These are phyloP conservation scores for Lissonota sp. DNA, from an alignment of 2,888 invertebrate species.

Conservation along the genomic window DNA sequence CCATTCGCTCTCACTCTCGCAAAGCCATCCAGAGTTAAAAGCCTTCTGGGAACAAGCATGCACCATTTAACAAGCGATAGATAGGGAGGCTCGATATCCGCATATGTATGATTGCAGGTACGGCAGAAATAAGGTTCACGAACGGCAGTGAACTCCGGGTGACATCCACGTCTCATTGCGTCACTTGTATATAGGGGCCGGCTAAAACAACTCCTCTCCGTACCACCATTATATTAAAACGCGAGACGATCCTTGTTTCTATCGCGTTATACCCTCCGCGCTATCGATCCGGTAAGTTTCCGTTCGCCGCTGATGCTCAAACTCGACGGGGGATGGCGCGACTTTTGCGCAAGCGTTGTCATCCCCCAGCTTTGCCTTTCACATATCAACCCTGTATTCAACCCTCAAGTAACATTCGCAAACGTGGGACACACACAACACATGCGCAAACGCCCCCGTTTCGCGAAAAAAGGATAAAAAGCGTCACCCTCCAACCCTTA, in stretches of 20 bases:
- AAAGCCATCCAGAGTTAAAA: no score
- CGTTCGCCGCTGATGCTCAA: constrained; percentile 66
- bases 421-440: neutral
- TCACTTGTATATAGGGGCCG: constrained; percentile 22
- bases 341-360: constrained; percentile 67
- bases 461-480: neutral
- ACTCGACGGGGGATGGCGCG: constrained; percentile 47
- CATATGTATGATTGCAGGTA: constrained; percentile 16
- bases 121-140: neutral
- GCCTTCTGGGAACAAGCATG: neutral
- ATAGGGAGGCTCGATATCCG: neutral
- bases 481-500: neutral
- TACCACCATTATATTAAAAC: neutral
- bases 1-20: no score
- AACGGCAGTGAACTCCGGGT: constrained; percentile 37
- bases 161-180: constrained; percentile 45
- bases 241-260: neutral
- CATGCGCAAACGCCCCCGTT: neutral
- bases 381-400: neutral
- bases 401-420: neutral
- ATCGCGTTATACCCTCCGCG: constrained; percentile 22
- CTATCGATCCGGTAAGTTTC: constrained; percentile 77
- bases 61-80: neutral
- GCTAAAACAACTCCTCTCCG: neutral
- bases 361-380: constrained; percentile 7